Evolutionary conservation across 2,797 vertebrate species (phyloP).

Genomic region (Fundulus diaphanus): DNA sequence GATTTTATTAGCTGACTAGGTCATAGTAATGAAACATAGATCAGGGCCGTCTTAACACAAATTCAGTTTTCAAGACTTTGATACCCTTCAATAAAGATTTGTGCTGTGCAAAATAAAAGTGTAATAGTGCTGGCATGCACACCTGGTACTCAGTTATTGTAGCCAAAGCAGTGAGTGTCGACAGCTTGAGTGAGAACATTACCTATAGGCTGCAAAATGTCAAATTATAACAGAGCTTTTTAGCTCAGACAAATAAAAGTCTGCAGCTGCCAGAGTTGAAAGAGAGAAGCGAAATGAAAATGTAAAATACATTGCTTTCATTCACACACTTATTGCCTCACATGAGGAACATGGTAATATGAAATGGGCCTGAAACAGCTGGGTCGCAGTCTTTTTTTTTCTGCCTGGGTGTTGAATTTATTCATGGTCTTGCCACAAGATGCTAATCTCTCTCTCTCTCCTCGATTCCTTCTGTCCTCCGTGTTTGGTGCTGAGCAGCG

Average conservation of each 20-base stretch:
- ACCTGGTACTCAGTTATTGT: slow-evolving; percentile 66
- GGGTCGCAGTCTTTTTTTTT: slow-evolving; percentile 69
- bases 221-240: slow-evolving; percentile 64
- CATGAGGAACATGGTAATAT: slow-evolving; percentile 71
- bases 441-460: slow-evolving; percentile 64
- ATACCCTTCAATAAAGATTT: slow-evolving; percentile 19
- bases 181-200: slow-evolving; percentile 59
- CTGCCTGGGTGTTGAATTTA: slow-evolving; percentile 68
- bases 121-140: slow-evolving; percentile 31
- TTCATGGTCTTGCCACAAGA: slow-evolving; percentile 71
- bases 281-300: slow-evolving; percentile 65
- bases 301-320: slow-evolving; percentile 77
- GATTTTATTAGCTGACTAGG: slow-evolving; percentile 15
- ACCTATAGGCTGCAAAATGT: slow-evolving; percentile 49
- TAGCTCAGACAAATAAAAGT: slow-evolving; percentile 66
- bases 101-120: slow-evolving; percentile 35
- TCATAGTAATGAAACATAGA: slow-evolving; percentile 17
- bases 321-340: slow-evolving; percentile 77
- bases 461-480: slow-evolving; percentile 55
- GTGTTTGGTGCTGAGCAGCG: slow-evolving; percentile 49
- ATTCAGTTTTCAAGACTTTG: slow-evolving; percentile 18
- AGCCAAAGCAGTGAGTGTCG: slow-evolving; percentile 50
- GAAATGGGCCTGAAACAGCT: slow-evolving; percentile 77
- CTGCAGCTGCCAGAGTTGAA: slow-evolving; percentile 65
- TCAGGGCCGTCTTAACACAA: slow-evolving; percentile 2